Base-by-base conservation (phyloP, 2,888 invertebrate species). In the Habrosyne pyritoides region DNA sequence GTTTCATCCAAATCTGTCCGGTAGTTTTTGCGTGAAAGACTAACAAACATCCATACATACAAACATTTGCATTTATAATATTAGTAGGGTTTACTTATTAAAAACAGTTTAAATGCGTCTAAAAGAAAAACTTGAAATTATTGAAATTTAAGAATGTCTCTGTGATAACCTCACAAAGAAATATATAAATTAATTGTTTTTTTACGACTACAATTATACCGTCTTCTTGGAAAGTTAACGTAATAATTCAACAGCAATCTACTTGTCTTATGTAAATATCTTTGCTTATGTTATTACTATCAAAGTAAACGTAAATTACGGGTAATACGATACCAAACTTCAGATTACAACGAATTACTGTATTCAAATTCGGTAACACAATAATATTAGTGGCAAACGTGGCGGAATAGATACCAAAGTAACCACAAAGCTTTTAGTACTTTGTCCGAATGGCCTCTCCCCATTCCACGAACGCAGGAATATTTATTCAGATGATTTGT, bases 401-500 rank as follows among this genome's bases (percentile, higher is more conserved):
- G n/a, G 18, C 12, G 18, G 18, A 6, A 12, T 36, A 36, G 2
- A n/a, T 36, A 42, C 14, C 6, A 14, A 18, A 42, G n/a, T 42
- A 18, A 18, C 8, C 42, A 42, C 18, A 42, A 61, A 63, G 48
- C 50, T 64, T 57, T 57, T 59, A 61, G 55, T 63, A 54, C 55
- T 59, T 56, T 55, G 50, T 48, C 47, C 47, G 28, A 67, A 55
- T 46, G 18, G 46, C 54, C 47, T 67, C 52, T 60, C 21, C 56
- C 52, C 26, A 52, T 51, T 52, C 51, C 42, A 60, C 53, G 53
- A 62, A 63, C 60, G 52, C 56, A 47, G 18, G 46, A 58, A 66
- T 57, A 56, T 66, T 62, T 63, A 69, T 66, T 60, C 56, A 64
- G 60, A 66, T 63, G 66, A 64, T 66, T 69, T 64, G 62, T 52